Evolutionary conservation across 2,113 vertebrate genomes (phyloP).

Genomic region (Oreotrochilus melanogaster): DNA sequence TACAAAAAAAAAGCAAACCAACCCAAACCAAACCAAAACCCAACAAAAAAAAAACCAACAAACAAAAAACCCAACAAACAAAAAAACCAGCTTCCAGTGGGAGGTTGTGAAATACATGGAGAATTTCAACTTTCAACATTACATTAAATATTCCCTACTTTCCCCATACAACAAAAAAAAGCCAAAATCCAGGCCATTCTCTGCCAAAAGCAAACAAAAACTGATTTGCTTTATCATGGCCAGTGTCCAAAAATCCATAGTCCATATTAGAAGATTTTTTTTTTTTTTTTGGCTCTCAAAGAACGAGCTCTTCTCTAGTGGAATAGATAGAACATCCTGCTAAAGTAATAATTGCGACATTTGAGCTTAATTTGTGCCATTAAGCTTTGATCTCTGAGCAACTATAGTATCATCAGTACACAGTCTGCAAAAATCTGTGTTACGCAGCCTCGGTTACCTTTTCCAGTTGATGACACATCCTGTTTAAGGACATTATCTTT

Average conservation of each 20-base stretch:
- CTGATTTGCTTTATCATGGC: slow-evolving; percentile 22
- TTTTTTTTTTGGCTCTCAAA: slow-evolving; percentile 1
- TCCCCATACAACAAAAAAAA: neutral
- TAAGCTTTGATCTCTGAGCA: slow-evolving; percentile 26
- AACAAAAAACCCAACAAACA: neutral
- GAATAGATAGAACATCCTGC: slow-evolving; percentile 26
- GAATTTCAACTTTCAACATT: neutral
- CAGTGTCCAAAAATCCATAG: slow-evolving; percentile 63
- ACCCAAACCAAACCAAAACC: too few relatives aligned
- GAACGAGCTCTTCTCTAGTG: neutral
- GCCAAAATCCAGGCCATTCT: neutral
- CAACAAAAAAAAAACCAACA: neutral
- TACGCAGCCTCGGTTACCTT: neutral
- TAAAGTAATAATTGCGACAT: slow-evolving; percentile 30
- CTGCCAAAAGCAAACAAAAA: slow-evolving; percentile 37
- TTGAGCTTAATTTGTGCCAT: slow-evolving; percentile 22
- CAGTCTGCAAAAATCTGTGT: neutral
- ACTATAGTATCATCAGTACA: neutral
- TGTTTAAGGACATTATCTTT: neutral
- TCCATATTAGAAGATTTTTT: neutral
- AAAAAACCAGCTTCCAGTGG: neutral
- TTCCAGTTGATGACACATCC: neutral
- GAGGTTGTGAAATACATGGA: neutral
- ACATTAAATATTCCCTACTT: neutral
- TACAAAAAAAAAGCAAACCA: neutral